Percentiles rank a stretch among this genome's conserved stretches.
phyloP scores from a whole-genome alignment of 2,797 vertebrate species.

The Syncerus caffer region DNA sequence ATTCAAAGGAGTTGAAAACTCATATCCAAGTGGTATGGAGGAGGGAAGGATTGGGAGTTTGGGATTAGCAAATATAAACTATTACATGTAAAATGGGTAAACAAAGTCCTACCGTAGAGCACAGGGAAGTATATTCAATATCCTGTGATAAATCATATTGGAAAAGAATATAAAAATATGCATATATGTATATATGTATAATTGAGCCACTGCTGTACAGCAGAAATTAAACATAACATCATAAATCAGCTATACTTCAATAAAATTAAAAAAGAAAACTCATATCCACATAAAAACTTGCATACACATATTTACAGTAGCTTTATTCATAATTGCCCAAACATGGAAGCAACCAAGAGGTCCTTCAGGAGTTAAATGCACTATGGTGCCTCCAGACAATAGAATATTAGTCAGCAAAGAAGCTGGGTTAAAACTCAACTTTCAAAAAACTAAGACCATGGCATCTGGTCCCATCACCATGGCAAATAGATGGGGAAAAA shows the following conservation, averaged over 20 bases:
- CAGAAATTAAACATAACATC: neutral
- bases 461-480: neutral
- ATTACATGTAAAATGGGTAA: neutral
- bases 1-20: neutral
- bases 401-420: neutral
- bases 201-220: neutral
- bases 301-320: neutral
- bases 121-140: neutral
- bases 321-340: neutral
- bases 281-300: neutral
- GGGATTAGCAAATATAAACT: neutral
- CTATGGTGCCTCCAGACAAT: neutral
- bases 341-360: neutral
- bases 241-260: neutral
- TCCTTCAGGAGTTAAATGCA: neutral
- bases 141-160: neutral
- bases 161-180: neutral
- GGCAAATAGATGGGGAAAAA: neutral
- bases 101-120: neutral
- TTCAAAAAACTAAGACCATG: neutral
- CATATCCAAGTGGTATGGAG: neutral
- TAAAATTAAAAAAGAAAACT: neutral
- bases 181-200: neutral
- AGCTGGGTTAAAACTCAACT: neutral
- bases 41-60: neutral